Base-by-base conservation (phyloP, 2,888 invertebrate species). In the Pyrrhosoma nymphula region DNA sequence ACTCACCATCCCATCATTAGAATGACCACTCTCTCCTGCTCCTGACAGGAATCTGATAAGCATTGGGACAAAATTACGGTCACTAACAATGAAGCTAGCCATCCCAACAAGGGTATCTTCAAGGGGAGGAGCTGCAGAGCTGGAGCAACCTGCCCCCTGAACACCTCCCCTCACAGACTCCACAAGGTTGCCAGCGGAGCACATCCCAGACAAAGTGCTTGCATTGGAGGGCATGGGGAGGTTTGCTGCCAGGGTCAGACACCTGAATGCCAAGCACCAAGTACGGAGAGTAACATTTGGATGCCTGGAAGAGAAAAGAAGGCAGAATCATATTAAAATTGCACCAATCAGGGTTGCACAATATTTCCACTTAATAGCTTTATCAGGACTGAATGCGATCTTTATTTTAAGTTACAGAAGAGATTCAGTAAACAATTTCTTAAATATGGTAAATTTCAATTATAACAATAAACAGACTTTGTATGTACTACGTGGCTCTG, bases 211-310 rank as follows among this genome's bases (percentile, higher is more conserved):
- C 20, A 56, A 47, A 23, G 95, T 95, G 56, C 96, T 96, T 47
- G 95, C 95, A 95, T 96, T 95, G 63, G 96, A 95, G 75, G 96
- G 95, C 95, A 96, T 96, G 95, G 98, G 97, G 56, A 97, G 98
- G 97, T 98, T 98, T 95, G 98, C 98, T 91, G 98, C 98, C 96
- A 98, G 97, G 0, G 98, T 98, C 95, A 98, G 97, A 26, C 98
- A 98, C 96, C 98, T 98, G 97, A 99, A 98, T 0, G 98, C 98
- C 56, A 98, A 97, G 96, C 98, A 98, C 98, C 98, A 98, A 95
- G 98, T 98, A 95, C 98, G 97, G 60, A 98, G 97, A 95, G 98
- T 98, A 95, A 98, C 97, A 95, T 98, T 98, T 16, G 98, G 98
- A 96, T 97, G 97, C 97, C 97, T 97, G 95, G 30, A 96, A 95